phyloP scores from a whole-genome alignment of 2,888 invertebrate genomes.

The Steromphala cineraria region DNA sequence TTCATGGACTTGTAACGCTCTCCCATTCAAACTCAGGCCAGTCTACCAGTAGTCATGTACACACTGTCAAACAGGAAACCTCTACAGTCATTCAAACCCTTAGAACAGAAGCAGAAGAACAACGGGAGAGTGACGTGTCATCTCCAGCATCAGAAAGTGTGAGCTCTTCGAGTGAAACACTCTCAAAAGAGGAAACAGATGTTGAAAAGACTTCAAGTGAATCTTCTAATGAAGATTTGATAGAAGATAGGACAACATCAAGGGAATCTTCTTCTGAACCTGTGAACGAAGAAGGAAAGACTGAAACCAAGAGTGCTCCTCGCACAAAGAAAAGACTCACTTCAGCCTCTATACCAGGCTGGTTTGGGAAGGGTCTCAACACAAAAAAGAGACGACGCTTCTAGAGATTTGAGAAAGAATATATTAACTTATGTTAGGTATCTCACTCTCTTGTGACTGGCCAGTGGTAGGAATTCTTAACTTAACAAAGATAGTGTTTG shows the following conservation, averaged over 20 bases:
- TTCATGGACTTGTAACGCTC: too few relatives aligned
- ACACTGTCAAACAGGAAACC: not conserved
- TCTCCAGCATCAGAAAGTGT: not conserved
- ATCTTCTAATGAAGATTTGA: not conserved
- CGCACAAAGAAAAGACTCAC: conserved; percentile 41
- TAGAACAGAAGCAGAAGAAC: not conserved
- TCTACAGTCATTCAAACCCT: too few relatives aligned
- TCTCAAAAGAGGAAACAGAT: not conserved
- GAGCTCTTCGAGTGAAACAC: not conserved
- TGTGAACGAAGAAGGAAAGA: conserved; percentile 1
- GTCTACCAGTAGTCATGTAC: not conserved
- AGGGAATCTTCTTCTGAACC: not conserved
- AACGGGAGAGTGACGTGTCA: not conserved
- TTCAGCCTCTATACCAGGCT: conserved; percentile 60
- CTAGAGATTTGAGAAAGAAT: not conserved
- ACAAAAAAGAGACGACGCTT: conserved; percentile 34
- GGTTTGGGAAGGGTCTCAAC: conserved; percentile 70
- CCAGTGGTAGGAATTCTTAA: not conserved
- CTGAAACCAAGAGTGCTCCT: conserved; percentile 4
- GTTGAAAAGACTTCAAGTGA: not conserved
- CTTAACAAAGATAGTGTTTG: not conserved
- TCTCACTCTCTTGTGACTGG: not conserved
- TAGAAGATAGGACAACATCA: not conserved
- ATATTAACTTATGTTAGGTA: not conserved
- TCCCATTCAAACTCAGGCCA: too few relatives aligned